Base-by-base conservation (phyloP, 2,888 invertebrate species). In the Sarcophaga carnaria region DNA sequence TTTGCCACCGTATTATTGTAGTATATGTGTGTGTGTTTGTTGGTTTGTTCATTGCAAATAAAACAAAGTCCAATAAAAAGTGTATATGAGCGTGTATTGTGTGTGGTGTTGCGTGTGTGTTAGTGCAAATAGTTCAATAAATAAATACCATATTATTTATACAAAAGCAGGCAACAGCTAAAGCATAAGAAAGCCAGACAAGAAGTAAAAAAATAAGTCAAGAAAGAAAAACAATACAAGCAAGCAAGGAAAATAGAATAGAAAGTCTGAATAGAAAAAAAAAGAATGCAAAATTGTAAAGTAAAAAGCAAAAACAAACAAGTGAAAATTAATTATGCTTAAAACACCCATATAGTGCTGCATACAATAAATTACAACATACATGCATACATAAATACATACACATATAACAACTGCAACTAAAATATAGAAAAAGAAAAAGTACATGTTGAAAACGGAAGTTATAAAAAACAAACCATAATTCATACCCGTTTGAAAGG, bases 331-430 rank as follows among this genome's bases (percentile, higher is more conserved):
- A 87, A 76, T 78, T 82, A 76, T 75, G 71, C 79, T 83, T 78
- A 22, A 86, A 83, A 83, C 25, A 72, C 47, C 54, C 75, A 70
- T 72, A 69, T 25, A 84, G 75, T 84, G 80, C 84, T 80, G 84
- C 80, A 84, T 84, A 75, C 66, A 80, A 79, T 84, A 80, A 84
- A 84, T 70, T 79, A 70, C 54, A 75, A 84, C 63, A 45, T 71
- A 45, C 20, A 20, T 5, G n/a, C 62, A 17, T 20, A 72, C 25
- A 76, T 62, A 27, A 47, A n/a, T 60, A 72, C 17, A 80, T n/a
- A 47, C 37, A 8, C 37, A 37, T 37, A 37, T 10, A 37, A 37
- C 37, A 10, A 37, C 37, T 37, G 37, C 37, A 37, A 37, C 10
- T 37, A 10, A 22, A 69, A 47, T 63, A 76, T 14, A 76, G 60